These are phyloP conservation scores for Craseonycteris thonglongyai DNA, from an alignment of 2,113 vertebrate genomes.

Conservation along the genomic window DNA sequence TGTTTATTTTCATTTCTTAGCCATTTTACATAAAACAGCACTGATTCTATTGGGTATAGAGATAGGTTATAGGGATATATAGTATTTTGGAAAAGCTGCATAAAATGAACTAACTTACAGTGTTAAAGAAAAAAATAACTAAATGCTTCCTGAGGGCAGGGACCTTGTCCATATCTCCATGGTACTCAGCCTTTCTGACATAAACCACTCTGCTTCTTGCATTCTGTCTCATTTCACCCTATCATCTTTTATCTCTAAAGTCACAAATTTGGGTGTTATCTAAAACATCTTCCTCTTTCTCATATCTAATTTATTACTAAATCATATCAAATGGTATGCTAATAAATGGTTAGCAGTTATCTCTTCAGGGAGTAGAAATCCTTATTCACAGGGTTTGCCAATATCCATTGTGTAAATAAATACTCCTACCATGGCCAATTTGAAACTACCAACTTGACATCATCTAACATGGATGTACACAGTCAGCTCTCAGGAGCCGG, in stretches of 20 bases:
- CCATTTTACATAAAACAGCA: background rate
- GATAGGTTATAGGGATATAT: background rate
- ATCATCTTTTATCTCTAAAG: background rate
- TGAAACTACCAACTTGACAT: background rate
- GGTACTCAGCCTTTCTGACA: background rate
- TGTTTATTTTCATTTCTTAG: background rate
- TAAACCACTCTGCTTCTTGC: background rate
- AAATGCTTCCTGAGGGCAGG: background rate
- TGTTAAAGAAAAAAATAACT: background rate
- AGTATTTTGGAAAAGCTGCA: background rate
- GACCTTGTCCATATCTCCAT: background rate
- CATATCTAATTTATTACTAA: background rate
- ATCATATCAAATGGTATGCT: background rate
- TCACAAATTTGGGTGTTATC: background rate
- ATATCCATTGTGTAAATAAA: background rate
- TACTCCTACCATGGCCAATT: background rate
- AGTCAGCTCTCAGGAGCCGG: background rate
- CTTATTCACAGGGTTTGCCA: background rate
- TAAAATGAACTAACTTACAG: background rate
- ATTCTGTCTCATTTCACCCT: background rate
- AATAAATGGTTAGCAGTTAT: background rate
- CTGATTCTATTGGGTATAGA: background rate
- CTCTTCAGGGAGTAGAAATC: background rate
- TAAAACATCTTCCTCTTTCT: background rate
- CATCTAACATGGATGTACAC: background rate